These are phyloP conservation scores for Omphaloscelis lunosa DNA, from an alignment of 2,888 invertebrate species.

Conservation along the genomic window DNA sequence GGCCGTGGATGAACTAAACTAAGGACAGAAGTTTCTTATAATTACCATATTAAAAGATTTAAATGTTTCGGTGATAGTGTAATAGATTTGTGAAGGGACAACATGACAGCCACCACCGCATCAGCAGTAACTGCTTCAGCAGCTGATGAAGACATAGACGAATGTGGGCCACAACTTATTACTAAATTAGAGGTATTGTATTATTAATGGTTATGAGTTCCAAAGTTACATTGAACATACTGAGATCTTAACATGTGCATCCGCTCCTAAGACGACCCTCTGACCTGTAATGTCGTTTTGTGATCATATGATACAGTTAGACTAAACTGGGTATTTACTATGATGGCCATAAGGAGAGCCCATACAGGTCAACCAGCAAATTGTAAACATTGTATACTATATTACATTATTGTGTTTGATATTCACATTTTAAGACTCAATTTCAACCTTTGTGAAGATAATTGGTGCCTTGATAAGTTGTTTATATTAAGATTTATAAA, in stretches of 20 bases:
- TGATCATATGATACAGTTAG: neutral
- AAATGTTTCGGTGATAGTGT: constrained; percentile 75
- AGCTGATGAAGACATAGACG: constrained; percentile 91
- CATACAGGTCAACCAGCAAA: neutral
- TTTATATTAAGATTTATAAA: neutral
- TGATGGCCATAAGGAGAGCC: neutral
- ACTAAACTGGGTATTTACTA: neutral
- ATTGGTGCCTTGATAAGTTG: neutral
- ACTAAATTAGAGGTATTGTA: constrained; percentile 92
- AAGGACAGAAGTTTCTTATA: neutral
- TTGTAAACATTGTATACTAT: neutral
- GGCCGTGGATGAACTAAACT: neutral
- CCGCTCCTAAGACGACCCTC: no score
- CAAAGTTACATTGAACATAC: neutral
- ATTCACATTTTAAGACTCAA: neutral
- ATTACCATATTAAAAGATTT: neutral
- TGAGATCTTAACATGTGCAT: neutral
- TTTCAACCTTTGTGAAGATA: neutral
- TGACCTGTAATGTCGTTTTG: neutral
- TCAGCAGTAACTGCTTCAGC: constrained; percentile 88
- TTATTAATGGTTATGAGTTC: neutral
- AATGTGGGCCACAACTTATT: constrained; percentile 93
- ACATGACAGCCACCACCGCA: constrained; percentile 87
- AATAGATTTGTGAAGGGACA: constrained; percentile 25
- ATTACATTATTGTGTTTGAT: neutral